phyloP scores from a whole-genome alignment of 2,888 invertebrate species.

The Drosophila falleni region DNA sequence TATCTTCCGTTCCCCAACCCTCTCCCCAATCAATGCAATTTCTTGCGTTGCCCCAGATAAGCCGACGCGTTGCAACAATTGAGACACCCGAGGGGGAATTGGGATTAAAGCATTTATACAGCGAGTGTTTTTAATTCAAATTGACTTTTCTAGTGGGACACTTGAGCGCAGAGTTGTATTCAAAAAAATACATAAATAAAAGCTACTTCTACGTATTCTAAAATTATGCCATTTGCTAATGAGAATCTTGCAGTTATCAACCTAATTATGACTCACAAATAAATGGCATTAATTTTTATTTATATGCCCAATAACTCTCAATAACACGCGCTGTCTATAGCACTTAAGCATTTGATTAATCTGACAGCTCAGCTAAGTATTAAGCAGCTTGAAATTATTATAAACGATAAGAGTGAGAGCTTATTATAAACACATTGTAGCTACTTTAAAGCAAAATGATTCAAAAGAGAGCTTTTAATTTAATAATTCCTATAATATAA shows the following conservation, averaged over 20 bases:
- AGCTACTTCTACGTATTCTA: slow-evolving; percentile 7
- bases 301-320: slow-evolving; percentile 2
- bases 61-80: slow-evolving; percentile 20
- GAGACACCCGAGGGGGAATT: slow-evolving; percentile 1
- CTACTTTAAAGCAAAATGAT: background rate
- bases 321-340: background rate
- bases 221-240: slow-evolving; percentile 11
- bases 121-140: slow-evolving; percentile 29
- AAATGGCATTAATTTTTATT: background rate
- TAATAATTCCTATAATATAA: background rate
- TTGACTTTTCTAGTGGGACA: slow-evolving; percentile 31
- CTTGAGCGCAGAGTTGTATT: slow-evolving; percentile 54
- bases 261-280: slow-evolving; percentile 8
- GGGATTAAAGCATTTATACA: slow-evolving; percentile 16
- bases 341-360: slow-evolving; percentile 3
- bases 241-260: slow-evolving; percentile 5
- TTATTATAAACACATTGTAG: background rate
- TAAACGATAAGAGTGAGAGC: background rate
- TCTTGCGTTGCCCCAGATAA: slow-evolving; percentile 57
- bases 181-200: slow-evolving; percentile 7
- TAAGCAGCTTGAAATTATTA: background rate
- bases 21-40: slow-evolving; percentile 40
- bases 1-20: background rate
- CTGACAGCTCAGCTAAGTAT: background rate
- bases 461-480: background rate